Conservation (phyloP, 2,113 vertebrate genomes). For the Isurus oxyrinchus region DNA sequence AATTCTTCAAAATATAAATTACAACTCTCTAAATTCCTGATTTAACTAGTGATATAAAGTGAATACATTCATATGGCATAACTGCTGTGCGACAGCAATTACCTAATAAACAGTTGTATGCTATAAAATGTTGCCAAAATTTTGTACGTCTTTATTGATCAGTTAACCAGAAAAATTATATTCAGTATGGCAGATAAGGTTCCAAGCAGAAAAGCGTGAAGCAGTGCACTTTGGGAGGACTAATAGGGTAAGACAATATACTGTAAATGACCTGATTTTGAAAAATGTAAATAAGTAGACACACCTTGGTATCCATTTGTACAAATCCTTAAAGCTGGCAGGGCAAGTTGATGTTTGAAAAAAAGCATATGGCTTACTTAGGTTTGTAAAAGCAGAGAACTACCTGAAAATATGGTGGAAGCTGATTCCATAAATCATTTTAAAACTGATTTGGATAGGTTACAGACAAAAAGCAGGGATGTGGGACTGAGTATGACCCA, state of each 20-base stretch:
- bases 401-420: background rate
- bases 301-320: background rate
- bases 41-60: background rate
- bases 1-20: background rate
- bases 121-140: background rate
- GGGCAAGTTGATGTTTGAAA: conserved; percentile 61
- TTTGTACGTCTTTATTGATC: background rate
- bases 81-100: background rate
- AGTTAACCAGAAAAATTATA: background rate
- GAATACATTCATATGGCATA: background rate
- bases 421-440: background rate
- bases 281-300: background rate
- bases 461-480: too few species aligned
- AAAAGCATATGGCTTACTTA: conserved; percentile 30
- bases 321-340: background rate
- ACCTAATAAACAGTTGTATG: too few species aligned
- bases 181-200: background rate
- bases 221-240: background rate
- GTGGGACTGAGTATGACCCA: background rate
- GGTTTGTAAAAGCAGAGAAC: background rate
- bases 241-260: background rate
- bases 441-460: background rate
- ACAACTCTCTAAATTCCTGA: background rate
- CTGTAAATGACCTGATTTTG: background rate
- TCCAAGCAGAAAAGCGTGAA: background rate